Conservation (phyloP, 2,888 invertebrate genomes). For the Cryptus armator region DNA sequence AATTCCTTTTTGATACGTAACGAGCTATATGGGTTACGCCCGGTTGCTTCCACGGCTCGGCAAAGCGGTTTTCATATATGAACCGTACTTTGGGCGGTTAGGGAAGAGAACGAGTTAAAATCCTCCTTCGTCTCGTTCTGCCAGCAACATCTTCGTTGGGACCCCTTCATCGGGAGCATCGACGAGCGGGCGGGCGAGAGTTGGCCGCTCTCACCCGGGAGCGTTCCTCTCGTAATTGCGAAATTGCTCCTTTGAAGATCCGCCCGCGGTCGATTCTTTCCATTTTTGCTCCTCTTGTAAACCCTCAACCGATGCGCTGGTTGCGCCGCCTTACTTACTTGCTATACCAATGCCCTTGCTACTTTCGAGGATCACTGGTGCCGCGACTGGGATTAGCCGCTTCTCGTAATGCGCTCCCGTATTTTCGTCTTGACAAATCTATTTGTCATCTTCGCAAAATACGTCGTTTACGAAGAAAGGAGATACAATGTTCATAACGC, state of each 20-base stretch:
- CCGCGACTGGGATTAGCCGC: too few species aligned
- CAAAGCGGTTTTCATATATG: background rate
- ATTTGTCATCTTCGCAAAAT: too few species aligned
- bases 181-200: background rate
- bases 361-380: too few species aligned
- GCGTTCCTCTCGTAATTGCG: conserved; percentile 82
- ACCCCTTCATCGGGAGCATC: conserved; percentile 2
- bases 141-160: conserved; percentile 9
- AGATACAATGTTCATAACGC: background rate
- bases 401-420: too few species aligned
- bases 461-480: too few species aligned
- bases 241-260: conserved; percentile 84
- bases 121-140: conserved; percentile 27
- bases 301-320: conserved; percentile 4
- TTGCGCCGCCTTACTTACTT: too few species aligned
- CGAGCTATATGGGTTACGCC: too few species aligned
- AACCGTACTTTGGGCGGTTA: conserved; percentile 13
- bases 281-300: conserved; percentile 44
- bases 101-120: conserved; percentile 38
- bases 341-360: too few species aligned
- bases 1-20: too few species aligned
- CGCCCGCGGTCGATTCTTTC: conserved; percentile 74
- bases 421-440: too few species aligned
- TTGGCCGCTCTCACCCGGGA: conserved; percentile 69
- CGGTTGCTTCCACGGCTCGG: too few species aligned